Evolutionary conservation across 1,140 invertebrate genomes (phyloP).

Genomic region (Brachionus angularis): DNA sequence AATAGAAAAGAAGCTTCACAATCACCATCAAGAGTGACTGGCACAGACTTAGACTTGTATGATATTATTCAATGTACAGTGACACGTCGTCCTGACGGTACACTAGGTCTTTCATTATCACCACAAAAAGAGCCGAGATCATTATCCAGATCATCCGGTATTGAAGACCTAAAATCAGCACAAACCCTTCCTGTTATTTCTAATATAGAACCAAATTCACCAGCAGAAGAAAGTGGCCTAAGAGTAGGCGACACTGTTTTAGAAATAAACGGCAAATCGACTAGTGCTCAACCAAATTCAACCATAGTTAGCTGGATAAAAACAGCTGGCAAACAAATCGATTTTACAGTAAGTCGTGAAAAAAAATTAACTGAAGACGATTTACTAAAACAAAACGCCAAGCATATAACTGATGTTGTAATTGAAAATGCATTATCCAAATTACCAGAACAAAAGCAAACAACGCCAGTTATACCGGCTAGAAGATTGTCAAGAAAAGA

Average conservation of each 20-base stretch:
- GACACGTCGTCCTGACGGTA: background rate
- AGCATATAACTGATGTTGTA: background rate
- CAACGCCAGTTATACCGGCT: background rate
- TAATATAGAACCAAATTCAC: constrained; percentile 4
- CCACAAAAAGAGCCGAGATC: constrained; percentile 23
- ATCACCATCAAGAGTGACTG: background rate
- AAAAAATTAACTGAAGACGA: background rate
- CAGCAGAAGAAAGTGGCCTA: background rate
- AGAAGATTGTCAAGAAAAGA: constrained; percentile 28
- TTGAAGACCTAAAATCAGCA: background rate
- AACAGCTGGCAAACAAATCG: constrained; percentile 1
- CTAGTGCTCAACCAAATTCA: background rate
- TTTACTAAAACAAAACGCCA: background rate
- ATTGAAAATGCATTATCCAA: background rate
- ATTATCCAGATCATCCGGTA: background rate
- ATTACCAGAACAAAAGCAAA: background rate
- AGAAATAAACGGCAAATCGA: constrained; percentile 40
- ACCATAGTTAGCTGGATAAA: constrained; percentile 11
- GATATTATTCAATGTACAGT: constrained; percentile 4
- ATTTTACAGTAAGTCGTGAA: constrained; percentile 14
- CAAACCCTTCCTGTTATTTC: background rate
- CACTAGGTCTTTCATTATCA: constrained; percentile 3
- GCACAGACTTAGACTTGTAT: background rate
- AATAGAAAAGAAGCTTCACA: background rate
- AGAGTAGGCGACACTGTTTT: constrained; percentile 13